Percentiles rank a stretch among this genome's conserved stretches.
phyloP scores from a whole-genome alignment of 2,797 vertebrate genomes.

The Stomatorhinus walkeri region DNA sequence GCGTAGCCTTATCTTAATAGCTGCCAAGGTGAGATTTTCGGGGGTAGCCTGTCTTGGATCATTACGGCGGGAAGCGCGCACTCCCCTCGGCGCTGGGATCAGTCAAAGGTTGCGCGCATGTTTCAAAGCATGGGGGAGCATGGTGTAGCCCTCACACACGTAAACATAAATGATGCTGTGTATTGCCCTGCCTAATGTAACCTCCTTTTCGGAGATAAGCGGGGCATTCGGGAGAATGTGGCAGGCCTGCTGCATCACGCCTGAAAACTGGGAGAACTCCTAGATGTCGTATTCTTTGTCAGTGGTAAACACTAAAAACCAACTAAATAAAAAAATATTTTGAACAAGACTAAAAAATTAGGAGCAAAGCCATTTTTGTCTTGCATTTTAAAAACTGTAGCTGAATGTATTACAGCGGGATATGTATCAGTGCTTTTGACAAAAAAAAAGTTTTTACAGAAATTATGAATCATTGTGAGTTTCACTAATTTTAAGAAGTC shows the following conservation, averaged over 20 bases:
- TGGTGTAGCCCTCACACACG: neutral
- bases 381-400: neutral
- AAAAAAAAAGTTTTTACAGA: neutral
- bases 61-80: neutral
- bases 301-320: neutral
- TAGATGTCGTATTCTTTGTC: neutral
- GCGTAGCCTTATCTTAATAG: slow-evolving; percentile 11
- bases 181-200: neutral
- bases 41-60: slow-evolving; percentile 13
- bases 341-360: neutral
- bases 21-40: slow-evolving; percentile 14
- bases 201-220: neutral
- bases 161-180: neutral
- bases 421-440: neutral
- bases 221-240: neutral
- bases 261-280: neutral
- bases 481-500: neutral
- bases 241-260: neutral
- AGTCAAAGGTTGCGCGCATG: neutral
- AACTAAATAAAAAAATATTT: neutral
- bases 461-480: neutral
- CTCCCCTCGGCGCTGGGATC: neutral
- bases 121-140: neutral
- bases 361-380: neutral
- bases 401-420: neutral